phyloP scores from a whole-genome alignment of 2,113 vertebrate species.

The Cyprinus carpio region DNA sequence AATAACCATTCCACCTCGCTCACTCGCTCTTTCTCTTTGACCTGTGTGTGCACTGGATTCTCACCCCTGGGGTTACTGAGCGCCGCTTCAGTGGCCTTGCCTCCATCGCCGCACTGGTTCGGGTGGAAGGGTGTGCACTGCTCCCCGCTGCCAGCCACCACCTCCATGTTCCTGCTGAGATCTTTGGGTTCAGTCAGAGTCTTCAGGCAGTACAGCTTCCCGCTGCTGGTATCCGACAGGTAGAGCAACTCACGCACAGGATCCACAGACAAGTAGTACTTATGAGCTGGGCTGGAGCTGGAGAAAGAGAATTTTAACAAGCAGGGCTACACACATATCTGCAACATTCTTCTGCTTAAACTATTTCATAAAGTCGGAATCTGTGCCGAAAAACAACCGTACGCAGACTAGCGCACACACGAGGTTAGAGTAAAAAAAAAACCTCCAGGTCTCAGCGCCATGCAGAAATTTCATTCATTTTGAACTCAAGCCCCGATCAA shows the following conservation, averaged over 20 bases:
- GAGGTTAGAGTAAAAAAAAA: slow-evolving; percentile 5
- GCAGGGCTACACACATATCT: slow-evolving; percentile 39
- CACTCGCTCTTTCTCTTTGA: slow-evolving; percentile 14
- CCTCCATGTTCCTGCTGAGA: slow-evolving; percentile 89
- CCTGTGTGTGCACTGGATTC: slow-evolving; percentile 43
- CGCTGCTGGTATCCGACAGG: slow-evolving; percentile 94
- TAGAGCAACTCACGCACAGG: slow-evolving; percentile 91
- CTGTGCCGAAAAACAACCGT: slow-evolving; percentile 1
- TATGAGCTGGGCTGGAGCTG: slow-evolving; percentile 96
- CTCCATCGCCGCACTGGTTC: slow-evolving; percentile 94
- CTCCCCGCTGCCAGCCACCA: slow-evolving; percentile 94
- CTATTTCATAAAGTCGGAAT: slow-evolving; percentile 4
- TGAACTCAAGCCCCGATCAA: slow-evolving; percentile 11
- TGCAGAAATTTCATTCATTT: slow-evolving; percentile 13
- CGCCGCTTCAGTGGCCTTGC: slow-evolving; percentile 88
- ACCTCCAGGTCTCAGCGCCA: background rate
- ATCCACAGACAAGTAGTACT: slow-evolving; percentile 97
- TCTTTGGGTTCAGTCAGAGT: slow-evolving; percentile 91
- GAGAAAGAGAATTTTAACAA: slow-evolving; percentile 30
- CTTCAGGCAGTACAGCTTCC: slow-evolving; percentile 89
- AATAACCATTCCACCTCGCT: background rate
- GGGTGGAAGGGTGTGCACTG: slow-evolving; percentile 97
- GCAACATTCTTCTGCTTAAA: background rate
- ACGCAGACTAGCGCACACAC: background rate
- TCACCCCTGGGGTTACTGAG: slow-evolving; percentile 96